Base-by-base conservation (phyloP, 1,140 invertebrate genomes). In the Drosophila kohkoa region DNA sequence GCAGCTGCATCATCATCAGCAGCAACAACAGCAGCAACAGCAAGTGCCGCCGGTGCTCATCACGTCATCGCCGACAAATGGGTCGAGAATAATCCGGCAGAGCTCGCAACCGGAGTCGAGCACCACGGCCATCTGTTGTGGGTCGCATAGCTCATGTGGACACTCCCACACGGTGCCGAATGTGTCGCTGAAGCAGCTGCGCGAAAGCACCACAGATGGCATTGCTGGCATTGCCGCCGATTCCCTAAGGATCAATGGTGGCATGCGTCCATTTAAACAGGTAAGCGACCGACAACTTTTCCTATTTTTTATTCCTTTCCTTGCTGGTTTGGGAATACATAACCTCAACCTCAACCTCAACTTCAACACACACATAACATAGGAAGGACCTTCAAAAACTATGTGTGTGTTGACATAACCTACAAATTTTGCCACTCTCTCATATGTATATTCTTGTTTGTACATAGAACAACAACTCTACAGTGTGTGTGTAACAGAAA, bases 221-320 rank as follows among this genome's bases (percentile, higher is more conserved):
- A 98, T 98, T 67, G 97, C 97, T n/a, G 97, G 97, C 85, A 99
- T 99, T 87, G 98, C 98, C 1, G 98, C 98, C n/a, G 98, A 99
- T 93, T 99, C 98, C 35, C 95, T 99, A 81, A 95, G 98, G 77
- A 98, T 99, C 93, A 99, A 99, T 94, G 98, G 98, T 55, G 98
- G 98, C 71, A 97, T 99, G 93, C 95, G 98, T 79, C 98, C 98
- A 83, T 99, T 99, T 93, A 98, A 98, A 93, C 98, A 99, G 96
- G 97, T 98, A 95, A 94, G 94, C 79, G 67, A 46, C 28, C 15
- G 20, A 25, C 20, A 16, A 10, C 49, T 20, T 38, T 32, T 20
- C 38, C 38, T 41, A 10, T 13, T 4, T 43, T n/a, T 43, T 3
- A 13, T n/a, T 43, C 11, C 13, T 6, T 43, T 13, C 5, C 38